Evolutionary conservation across 2,797 vertebrate species (phyloP), one percentile per base, ranked within the genome.

Genomic region (Pteropus rufus): DNA sequence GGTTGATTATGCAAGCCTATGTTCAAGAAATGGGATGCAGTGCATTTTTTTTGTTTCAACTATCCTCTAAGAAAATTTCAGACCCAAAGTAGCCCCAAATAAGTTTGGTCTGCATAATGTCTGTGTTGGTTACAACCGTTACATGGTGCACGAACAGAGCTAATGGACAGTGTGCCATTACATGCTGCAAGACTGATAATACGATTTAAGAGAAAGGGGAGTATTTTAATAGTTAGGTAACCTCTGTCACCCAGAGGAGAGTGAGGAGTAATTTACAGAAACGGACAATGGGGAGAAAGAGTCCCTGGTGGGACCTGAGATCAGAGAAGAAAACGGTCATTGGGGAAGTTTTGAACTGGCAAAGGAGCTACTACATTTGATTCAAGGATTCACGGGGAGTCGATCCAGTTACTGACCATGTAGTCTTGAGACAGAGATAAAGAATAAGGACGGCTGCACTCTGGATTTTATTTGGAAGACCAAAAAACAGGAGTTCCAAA

Each of bases 1-100:
- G 97, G 96, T 93, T 98, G 97, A 95, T 94, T 97, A 92, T 92
- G 96, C 81, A 93, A 2, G 65, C 58, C 87, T 34, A 92, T 92
- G 46, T 81, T 98, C 85, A 89, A 97, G 97, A 93, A 97, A 96
- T 2, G 10, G 0, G n/a, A 93, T 23, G 18, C 29, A 75, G 36
- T 67, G n/a, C 49, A 58, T 89, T 87, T 97, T 67, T 36, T 36
- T 44, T 85, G n/a, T 39, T 88, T 76, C 52, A 82, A 75, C 56
- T 36, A 34, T 31, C 5, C 19, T 85, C 44, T 93, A 94, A 97
- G 94, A 91, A 95, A 94, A 97, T 94, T 93, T 64, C 84, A 85
- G 64, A 91, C 21, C 46, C 41, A 86, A 54, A 81, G 93, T 64
- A 46, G 41, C 73, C 83, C 67, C 58, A 91, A 76, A 15, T 70